A percentile compares a stretch with the other conserved stretches of the same genome.
Evolutionary conservation across 2,888 invertebrate species (phyloP).

Genomic region (Parascotia fuliginaria): DNA sequence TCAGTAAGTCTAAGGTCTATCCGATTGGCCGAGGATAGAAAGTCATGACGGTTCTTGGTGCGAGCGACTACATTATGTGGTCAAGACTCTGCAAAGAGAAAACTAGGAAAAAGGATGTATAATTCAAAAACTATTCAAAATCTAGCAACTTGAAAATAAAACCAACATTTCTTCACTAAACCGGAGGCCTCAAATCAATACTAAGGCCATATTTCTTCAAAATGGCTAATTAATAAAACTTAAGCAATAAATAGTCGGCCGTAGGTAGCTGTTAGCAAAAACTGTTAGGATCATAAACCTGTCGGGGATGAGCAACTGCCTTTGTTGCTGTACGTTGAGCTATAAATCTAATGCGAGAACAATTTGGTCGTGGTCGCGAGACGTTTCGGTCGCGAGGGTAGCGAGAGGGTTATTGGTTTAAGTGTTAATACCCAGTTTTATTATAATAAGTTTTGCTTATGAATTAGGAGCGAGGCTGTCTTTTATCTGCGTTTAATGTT

Average conservation of each 20-base stretch:
- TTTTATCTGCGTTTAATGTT: no score
- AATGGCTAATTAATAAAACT: conserved; percentile 84
- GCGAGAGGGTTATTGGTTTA: conserved; percentile 16
- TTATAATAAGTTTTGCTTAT: background rate
- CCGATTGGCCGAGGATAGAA: no score
- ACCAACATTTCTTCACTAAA: conserved; percentile 27
- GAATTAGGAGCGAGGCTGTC: background rate
- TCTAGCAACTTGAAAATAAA: conserved; percentile 22
- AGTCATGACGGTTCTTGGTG: no score
- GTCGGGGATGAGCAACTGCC: conserved; percentile 84
- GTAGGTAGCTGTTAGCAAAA: conserved; percentile 83
- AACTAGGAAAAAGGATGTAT: background rate
- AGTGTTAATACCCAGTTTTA: conserved; percentile 7
- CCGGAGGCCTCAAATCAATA: conserved; percentile 39
- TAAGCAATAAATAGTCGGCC: conserved; percentile 74
- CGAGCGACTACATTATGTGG: no score
- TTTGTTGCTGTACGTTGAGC: conserved; percentile 78
- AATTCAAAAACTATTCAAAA: background rate
- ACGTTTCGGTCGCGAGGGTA: conserved; percentile 26
- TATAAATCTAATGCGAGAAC: conserved; percentile 80
- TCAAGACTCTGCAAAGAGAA: no score
- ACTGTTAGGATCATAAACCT: conserved; percentile 85
- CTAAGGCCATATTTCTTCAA: conserved; percentile 52
- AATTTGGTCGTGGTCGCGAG: conserved; percentile 63
- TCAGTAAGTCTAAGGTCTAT: no score